Conservation (phyloP, 92 coral and sea anemone species). For the Porites lobata region DNA sequence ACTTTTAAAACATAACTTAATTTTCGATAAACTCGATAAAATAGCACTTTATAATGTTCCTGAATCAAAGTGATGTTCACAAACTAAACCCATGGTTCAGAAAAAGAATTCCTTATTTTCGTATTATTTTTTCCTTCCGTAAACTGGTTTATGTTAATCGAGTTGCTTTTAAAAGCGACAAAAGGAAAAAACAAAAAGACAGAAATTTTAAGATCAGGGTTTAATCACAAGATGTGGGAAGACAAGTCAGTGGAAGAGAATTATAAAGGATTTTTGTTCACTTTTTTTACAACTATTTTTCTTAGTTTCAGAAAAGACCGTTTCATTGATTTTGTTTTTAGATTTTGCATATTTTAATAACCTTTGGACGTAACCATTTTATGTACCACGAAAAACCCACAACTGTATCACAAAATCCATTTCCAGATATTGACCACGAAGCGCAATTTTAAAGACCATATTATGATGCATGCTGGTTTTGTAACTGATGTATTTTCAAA, state of each 20-base stretch:
- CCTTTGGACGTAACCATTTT: conserved; percentile 44
- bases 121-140: conserved; percentile 39
- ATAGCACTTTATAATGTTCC: neutral
- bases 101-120: conserved; percentile 50
- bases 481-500: conserved; percentile 66
- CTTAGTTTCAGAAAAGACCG: conserved; percentile 45
- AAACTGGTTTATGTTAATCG: neutral
- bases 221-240: neutral
- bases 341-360: conserved; percentile 42
- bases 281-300: conserved; percentile 53
- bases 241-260: conserved; percentile 20
- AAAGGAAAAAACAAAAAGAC: neutral
- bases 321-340: conserved; percentile 48
- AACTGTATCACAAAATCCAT: conserved; percentile 10
- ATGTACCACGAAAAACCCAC: conserved; percentile 31
- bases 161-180: neutral
- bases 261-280: conserved; percentile 31
- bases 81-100: conserved; percentile 4
- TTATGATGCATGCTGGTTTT: conserved; percentile 61
- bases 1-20: neutral
- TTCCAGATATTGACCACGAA: conserved; percentile 31
- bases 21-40: neutral
- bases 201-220: neutral
- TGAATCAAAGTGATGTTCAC: conserved; percentile 11
- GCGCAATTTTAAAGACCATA: conserved; percentile 47